Base-by-base conservation (phyloP, 2,797 vertebrate genomes). In the Sparus aurata region DNA sequence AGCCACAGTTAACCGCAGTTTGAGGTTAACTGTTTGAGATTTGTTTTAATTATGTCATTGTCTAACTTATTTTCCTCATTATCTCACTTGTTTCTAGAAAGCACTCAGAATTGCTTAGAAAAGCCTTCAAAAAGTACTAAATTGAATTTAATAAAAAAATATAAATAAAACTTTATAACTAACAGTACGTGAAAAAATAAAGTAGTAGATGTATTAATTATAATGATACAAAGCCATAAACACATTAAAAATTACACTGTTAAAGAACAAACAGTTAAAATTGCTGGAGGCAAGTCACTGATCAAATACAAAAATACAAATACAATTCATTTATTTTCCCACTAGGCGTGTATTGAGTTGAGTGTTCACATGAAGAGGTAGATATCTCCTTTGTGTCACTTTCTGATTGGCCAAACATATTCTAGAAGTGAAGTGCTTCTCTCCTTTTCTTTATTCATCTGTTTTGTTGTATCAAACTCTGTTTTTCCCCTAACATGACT, bases 401-500 rank as follows among this genome's bases (percentile, higher is more conserved):
- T 12, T 54, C n/a, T 25, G 52, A 55, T 17, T 20, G 12, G 55
- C 55, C 22, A 74, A 30, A 52, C 30, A 53, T 55, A 41, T 20
- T 8, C 2, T 17, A 17, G 15, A 71, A 17, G 18, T 5, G 11
- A 43, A 34, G 30, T 5, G 4, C 25, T 15, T 76, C 17, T 58
- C n/a, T 60, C 15, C n/a, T 18, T 66, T 55, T 69, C 53, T 77
- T 49, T 70, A 27, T 55, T 20, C n/a, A 20, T 45, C 18, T 41
- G 20, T 69, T 43, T 65, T 15, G 6, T 63, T 17, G 9, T 53
- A 25, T 55, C 22, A 45, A 10, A 55, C 41, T 9, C 1, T 18
- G 46, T 61, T 20, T 59, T 57, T n/a, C 0, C 30, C 59, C 17
- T 46, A 23, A 59, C 34, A 76, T 12, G 38, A 43, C 43, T 34